Conservation (phyloP, 1,140 invertebrate species). For the Drosophila malerkotliana region DNA sequence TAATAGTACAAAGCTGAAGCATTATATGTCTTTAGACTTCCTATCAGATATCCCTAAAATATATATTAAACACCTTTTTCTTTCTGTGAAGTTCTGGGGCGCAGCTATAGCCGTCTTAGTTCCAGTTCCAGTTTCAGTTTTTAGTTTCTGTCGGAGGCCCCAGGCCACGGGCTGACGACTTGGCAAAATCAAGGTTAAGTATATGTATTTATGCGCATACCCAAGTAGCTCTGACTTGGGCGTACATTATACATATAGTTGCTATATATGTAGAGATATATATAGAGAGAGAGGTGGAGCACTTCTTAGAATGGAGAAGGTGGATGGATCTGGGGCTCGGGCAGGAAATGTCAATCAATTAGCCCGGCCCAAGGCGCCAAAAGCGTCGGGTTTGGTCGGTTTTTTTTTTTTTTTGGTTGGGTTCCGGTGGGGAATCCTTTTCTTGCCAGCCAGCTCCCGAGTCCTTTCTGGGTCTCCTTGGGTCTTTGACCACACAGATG, state of each 20-base stretch:
- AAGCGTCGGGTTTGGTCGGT: conserved; percentile 7
- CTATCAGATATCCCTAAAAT: not conserved
- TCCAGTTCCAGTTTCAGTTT: not conserved
- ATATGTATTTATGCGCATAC: conserved; percentile 69
- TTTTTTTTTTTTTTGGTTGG: too few species aligned
- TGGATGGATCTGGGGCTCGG: not conserved
- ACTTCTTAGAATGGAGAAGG: not conserved
- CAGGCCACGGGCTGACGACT: conserved; percentile 37
- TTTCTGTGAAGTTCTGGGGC: not conserved
- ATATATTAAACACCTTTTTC: not conserved
- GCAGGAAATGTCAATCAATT: conserved; percentile 76
- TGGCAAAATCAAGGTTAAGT: conserved; percentile 75
- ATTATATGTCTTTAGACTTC: too few species aligned
- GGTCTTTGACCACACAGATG: conserved; percentile 48
- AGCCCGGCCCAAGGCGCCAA: conserved; percentile 33
- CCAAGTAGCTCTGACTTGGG: conserved; percentile 28
- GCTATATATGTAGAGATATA: not conserved
- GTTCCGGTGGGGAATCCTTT: not conserved
- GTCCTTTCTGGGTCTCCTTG: not conserved
- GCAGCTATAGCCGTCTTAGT: not conserved
- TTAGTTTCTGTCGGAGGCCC: conserved; percentile 19
- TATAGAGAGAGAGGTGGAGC: conserved; percentile 7
- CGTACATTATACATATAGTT: not conserved
- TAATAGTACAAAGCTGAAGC: too few species aligned
- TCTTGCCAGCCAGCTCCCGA: too few species aligned